These are phyloP conservation scores for Acanthiza pusilla DNA, from an alignment of 2,797 vertebrate genomes.

Conservation along the genomic window DNA sequence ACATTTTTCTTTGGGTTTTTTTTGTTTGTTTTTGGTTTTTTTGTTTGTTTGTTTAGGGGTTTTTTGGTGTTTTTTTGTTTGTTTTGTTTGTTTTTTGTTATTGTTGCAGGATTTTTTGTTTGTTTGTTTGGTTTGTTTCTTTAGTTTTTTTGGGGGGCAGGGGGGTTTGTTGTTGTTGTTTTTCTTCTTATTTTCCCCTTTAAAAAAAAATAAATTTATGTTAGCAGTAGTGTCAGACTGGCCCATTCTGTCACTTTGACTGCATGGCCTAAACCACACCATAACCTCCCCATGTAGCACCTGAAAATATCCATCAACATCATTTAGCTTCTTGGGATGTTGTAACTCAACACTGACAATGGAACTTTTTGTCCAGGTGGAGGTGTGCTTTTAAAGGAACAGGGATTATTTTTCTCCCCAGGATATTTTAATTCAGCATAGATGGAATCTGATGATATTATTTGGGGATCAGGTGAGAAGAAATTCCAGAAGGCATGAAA, in stretches of 20 bases:
- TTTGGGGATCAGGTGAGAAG: background rate
- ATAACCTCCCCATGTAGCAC: background rate
- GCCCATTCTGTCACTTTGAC: background rate
- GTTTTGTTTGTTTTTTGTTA: too few relatives aligned
- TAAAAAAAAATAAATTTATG: background rate
- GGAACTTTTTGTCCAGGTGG: background rate
- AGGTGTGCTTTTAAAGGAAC: background rate
- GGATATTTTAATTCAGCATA: background rate
- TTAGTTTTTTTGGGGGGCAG: too few relatives aligned
- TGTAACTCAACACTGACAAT: background rate
- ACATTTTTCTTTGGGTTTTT: rapidly evolving
- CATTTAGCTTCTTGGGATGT: background rate
- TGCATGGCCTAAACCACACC: background rate
- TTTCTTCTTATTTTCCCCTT: too few relatives aligned
- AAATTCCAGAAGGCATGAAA: background rate
- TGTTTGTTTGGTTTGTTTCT: too few relatives aligned
- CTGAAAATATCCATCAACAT: background rate
- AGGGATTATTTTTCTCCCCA: background rate
- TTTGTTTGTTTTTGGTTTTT: too few relatives aligned
- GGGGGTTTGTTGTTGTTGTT: too few relatives aligned
- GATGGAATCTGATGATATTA: background rate
- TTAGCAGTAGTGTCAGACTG: background rate
- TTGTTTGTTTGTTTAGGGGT: too few relatives aligned
- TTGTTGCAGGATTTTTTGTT: too few relatives aligned
- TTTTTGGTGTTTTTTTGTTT: too few relatives aligned